Conservation (phyloP, 1,140 invertebrate genomes). For the Andricus grossulariae region DNA sequence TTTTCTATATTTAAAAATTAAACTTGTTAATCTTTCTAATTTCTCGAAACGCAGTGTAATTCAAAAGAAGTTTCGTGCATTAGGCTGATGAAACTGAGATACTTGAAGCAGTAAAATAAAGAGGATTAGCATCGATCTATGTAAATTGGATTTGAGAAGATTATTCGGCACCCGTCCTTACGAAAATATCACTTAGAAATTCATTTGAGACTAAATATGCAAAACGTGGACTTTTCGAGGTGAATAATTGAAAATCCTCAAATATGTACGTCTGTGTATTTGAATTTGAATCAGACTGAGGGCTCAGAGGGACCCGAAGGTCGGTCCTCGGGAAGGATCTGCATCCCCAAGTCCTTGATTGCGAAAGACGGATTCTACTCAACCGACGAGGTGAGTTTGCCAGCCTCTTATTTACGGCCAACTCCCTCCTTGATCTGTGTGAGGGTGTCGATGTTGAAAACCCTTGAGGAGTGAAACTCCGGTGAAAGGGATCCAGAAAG, state of each 20-base stretch:
- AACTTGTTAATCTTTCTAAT: too few species aligned
- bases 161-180: too few species aligned
- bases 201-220: not conserved
- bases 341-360: conserved; percentile 19
- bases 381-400: conserved; percentile 40
- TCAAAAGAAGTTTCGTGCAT: too few species aligned
- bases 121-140: too few species aligned
- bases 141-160: too few species aligned
- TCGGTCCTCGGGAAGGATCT: conserved; percentile 1
- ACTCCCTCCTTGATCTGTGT: conserved; percentile 39
- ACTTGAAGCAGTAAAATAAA: too few species aligned
- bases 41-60: too few species aligned
- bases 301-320: too few species aligned
- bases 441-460: conserved; percentile 53
- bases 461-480: conserved; percentile 4
- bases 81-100: too few species aligned
- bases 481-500: conserved; percentile 13
- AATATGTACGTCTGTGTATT: not conserved
- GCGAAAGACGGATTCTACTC: conserved; percentile 2
- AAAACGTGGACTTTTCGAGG: not conserved
- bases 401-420: conserved; percentile 49
- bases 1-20: too few species aligned
- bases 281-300: not conserved
- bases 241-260: conserved; percentile 25
- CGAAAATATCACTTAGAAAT: too few species aligned